Conservation (phyloP, 2,113 vertebrate genomes). For the Limanda limanda region DNA sequence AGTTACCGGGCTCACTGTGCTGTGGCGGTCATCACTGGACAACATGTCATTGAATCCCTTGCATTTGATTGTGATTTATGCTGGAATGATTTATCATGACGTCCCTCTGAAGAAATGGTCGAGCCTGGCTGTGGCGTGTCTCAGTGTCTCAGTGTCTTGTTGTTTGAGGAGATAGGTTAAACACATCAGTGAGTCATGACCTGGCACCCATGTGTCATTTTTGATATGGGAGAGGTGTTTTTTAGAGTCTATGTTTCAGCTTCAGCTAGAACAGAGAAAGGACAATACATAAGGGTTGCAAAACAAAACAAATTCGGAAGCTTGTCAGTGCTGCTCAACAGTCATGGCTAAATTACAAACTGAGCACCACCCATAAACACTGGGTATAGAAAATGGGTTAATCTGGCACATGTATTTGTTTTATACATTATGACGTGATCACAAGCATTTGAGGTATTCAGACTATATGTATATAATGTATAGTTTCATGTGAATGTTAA, state of each 20-base stretch:
- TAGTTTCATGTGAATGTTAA: slow-evolving; percentile 32
- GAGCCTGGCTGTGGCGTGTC: background rate
- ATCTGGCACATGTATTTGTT: background rate
- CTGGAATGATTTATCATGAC: background rate
- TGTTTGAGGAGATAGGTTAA: background rate
- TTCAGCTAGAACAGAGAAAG: background rate
- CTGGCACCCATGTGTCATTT: background rate
- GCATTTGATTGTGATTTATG: background rate
- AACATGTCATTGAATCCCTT: background rate
- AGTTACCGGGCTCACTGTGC: background rate
- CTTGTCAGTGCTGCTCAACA: background rate
- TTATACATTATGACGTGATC: background rate
- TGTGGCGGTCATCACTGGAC: slow-evolving; percentile 12
- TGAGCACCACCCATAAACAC: background rate
- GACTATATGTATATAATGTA: background rate
- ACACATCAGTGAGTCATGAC: slow-evolving; percentile 16
- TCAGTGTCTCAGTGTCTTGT: background rate
- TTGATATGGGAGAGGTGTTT: background rate
- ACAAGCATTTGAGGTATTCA: background rate
- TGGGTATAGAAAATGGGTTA: background rate
- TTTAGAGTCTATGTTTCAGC: background rate
- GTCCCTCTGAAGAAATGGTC: background rate
- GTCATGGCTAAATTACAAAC: background rate
- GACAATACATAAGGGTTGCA: background rate
- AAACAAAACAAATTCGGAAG: background rate